Evolutionary conservation across 1,140 invertebrate species (phyloP), one percentile per base, ranked within the genome.

Genomic region (Caenorhabditis latens): DNA sequence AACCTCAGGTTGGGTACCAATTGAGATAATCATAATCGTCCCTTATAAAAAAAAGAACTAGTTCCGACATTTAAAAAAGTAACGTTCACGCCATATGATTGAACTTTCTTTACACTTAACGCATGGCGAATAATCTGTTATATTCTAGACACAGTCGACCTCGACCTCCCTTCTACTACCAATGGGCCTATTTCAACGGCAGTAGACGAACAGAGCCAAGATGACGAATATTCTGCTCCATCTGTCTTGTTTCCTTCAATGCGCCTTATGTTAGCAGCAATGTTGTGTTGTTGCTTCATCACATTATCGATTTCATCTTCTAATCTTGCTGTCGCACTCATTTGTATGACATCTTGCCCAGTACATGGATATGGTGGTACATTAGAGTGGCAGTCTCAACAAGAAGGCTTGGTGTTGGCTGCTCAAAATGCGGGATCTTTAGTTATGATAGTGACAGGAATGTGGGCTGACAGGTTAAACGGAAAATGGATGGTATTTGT

Each of bases 321-420:
- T 16, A 92, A 92, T 84, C 90, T 92, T 24, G 91, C 91, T n/a
- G 91, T 92, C 40, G 91, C 91, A 32, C 63, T 92, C 19, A 92
- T 92, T 57, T 92, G 91, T 75, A 92, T 92, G 91, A 92, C 91
- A 14, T 90, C 88, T n/a, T 92, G 91, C 58, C 91, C 91, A n/a
- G 50, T 90, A 16, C 90, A 92, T 83, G 92, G 89, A 24, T 92
- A 92, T 61, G 87, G 87, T 8, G 91, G 92, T 16, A 90, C 91
- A 55, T 50, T 92, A 9, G 89, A 91, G 43, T 92, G 91, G 91
- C 63, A 90, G 55, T 88, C 91, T 14, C 90, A 92, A 65, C 89
- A 92, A 88, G 91, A 91, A 89, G 91, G 91, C 2, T 87, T 92
- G 55, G 91, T 92, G 9, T 48, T 92, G 57, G 91, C 91, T 8